A percentile compares a stretch with the other conserved stretches of the same genome.
Evolutionary conservation across 2,888 invertebrate species (phyloP).

Genomic region (Mechanitis messenoides): DNA sequence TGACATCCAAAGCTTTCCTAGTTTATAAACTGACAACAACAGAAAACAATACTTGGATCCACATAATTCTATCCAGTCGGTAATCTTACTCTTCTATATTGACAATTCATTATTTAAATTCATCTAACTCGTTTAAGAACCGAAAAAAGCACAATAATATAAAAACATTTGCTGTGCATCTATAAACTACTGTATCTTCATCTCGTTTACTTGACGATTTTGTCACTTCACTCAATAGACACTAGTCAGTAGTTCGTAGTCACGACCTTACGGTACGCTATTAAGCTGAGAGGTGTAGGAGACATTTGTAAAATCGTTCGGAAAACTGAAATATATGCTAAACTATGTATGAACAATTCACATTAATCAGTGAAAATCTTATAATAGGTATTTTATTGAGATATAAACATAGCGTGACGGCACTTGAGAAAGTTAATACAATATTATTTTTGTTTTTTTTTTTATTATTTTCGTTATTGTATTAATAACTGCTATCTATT

Average conservation of each 20-base stretch:
- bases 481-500: no score
- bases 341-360: no score
- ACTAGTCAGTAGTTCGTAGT: neutral
- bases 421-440: no score
- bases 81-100: neutral
- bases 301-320: neutral
- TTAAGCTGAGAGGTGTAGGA: neutral
- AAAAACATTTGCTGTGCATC: slow-evolving; percentile 2
- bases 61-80: neutral
- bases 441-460: no score
- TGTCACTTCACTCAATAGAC: neutral
- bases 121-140: neutral
- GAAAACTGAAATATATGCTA: no score
- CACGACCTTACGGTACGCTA: neutral
- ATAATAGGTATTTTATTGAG: no score
- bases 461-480: no score
- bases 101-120: neutral
- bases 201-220: neutral
- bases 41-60: slow-evolving; percentile 1
- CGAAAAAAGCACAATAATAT: neutral
- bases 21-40: slow-evolving; percentile 1
- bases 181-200: neutral
- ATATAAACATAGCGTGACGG: no score
- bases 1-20: slow-evolving; percentile 4
- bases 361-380: no score